Conservation (phyloP, 1,140 invertebrate species). For the Trichogramma pretiosum region DNA sequence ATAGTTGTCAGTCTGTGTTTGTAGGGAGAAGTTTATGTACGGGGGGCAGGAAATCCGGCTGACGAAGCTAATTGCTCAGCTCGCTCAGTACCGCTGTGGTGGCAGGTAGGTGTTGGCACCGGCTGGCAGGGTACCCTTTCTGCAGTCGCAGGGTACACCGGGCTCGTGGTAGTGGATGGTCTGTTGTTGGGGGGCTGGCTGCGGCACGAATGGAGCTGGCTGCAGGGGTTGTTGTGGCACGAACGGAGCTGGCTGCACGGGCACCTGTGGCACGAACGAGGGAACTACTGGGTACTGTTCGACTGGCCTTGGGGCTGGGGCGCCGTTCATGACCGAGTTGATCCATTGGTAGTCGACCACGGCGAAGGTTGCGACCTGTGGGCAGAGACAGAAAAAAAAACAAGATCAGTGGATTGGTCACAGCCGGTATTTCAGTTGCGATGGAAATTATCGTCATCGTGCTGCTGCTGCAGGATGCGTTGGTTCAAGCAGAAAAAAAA, state of each 20-base stretch:
- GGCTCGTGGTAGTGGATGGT: slow-evolving; percentile 10
- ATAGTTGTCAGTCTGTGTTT: too few relatives aligned
- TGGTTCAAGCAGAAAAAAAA: too few relatives aligned
- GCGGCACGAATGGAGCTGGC: not conserved
- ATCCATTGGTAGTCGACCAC: slow-evolving; percentile 38
- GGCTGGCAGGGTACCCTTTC: slow-evolving; percentile 30
- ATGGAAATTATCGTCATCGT: too few relatives aligned
- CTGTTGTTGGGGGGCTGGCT: not conserved
- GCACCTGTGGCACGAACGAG: not conserved
- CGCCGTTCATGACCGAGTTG: slow-evolving; percentile 22
- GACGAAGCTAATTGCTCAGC: slow-evolving; percentile 1
- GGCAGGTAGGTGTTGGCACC: slow-evolving; percentile 38
- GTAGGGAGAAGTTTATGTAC: too few relatives aligned
- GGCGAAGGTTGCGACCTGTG: slow-evolving; percentile 36
- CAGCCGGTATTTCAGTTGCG: too few relatives aligned
- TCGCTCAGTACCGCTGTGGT: slow-evolving; percentile 20
- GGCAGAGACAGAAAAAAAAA: not conserved
- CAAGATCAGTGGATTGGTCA: too few relatives aligned
- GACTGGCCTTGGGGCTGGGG: not conserved
- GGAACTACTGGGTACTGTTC: too few relatives aligned
- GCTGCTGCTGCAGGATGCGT: too few relatives aligned
- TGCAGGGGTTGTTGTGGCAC: not conserved
- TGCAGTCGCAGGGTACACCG: slow-evolving; percentile 28
- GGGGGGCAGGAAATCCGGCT: too few relatives aligned
- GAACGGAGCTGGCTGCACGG: not conserved